A percentile compares a stretch with the other conserved stretches of the same genome.
Evolutionary conservation across 2,113 vertebrate species (phyloP).

Genomic region (Fregata magnificens): DNA sequence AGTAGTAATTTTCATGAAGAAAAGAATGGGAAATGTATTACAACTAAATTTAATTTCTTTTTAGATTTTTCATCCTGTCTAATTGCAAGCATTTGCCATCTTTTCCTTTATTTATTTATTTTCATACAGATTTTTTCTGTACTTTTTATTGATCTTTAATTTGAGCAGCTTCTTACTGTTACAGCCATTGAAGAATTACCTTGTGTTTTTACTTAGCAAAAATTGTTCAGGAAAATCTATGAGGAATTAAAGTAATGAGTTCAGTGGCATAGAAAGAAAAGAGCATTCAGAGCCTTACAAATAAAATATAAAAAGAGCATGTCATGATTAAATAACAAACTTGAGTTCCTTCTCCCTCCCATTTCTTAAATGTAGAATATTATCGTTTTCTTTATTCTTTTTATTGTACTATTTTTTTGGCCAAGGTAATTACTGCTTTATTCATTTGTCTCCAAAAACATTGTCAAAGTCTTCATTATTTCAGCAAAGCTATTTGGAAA

Average conservation of each 20-base stretch:
- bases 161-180: slow-evolving; percentile 63
- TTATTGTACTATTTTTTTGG: slow-evolving; percentile 18
- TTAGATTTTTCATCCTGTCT: slow-evolving; percentile 87
- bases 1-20: slow-evolving; percentile 91
- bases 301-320: slow-evolving; percentile 43
- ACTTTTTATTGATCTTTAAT: slow-evolving; percentile 78
- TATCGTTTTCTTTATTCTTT: slow-evolving; percentile 48
- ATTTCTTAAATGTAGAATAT: slow-evolving; percentile 35
- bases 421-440: slow-evolving; percentile 48
- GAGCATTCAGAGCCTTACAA: slow-evolving; percentile 34
- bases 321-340: slow-evolving; percentile 31
- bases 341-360: slow-evolving; percentile 13
- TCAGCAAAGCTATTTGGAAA: slow-evolving; percentile 66
- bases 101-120: slow-evolving; percentile 72
- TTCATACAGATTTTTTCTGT: slow-evolving; percentile 67
- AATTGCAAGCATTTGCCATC: slow-evolving; percentile 82
- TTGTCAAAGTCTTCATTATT: slow-evolving; percentile 64
- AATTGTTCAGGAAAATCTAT: slow-evolving; percentile 67
- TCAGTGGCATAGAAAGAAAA: slow-evolving; percentile 64
- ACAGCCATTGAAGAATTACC: slow-evolving; percentile 60
- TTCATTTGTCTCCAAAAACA: slow-evolving; percentile 58
- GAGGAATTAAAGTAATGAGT: slow-evolving; percentile 66
- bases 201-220: slow-evolving; percentile 67
- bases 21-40: slow-evolving; percentile 90
- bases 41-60: slow-evolving; percentile 91